Conservation (phyloP, 2,888 invertebrate genomes). For the Iphiclides podalirius region DNA sequence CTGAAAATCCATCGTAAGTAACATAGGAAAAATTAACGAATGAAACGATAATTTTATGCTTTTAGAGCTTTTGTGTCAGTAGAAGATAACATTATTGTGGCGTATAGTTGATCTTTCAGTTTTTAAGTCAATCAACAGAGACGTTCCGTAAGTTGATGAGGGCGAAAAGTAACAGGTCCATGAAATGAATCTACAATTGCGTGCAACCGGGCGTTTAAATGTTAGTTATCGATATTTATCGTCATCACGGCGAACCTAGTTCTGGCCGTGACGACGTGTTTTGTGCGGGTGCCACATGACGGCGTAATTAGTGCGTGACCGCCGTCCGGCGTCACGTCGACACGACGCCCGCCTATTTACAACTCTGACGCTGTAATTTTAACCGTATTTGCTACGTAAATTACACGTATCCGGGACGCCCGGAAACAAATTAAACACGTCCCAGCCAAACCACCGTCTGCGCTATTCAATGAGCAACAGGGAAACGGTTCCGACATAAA, state of each 20-base stretch:
- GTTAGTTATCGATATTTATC: constrained; percentile 21
- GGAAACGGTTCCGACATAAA: no score
- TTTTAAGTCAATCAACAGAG: no score
- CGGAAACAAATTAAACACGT: not conserved
- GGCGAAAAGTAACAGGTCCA: no score
- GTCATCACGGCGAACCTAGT: constrained; percentile 10
- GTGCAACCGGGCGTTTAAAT: no score
- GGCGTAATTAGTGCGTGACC: constrained; percentile 74
- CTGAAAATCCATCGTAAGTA: no score
- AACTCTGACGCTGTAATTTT: constrained; percentile 33
- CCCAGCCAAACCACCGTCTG: not conserved
- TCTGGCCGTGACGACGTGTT: constrained; percentile 50
- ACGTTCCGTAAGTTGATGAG: no score
- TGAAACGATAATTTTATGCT: no score
- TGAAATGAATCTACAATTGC: no score
- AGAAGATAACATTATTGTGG: no score
- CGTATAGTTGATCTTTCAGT: no score
- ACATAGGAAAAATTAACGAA: no score
- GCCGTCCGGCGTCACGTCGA: constrained; percentile 44
- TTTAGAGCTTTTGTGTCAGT: no score
- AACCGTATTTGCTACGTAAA: constrained; percentile 17
- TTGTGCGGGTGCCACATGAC: constrained; percentile 65
- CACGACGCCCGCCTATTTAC: constrained; percentile 39
- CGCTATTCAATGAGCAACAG: not conserved
- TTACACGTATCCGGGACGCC: constrained; percentile 8